Evolutionary conservation across 2,797 vertebrate genomes (phyloP).

Genomic region (Xenopus petersii): DNA sequence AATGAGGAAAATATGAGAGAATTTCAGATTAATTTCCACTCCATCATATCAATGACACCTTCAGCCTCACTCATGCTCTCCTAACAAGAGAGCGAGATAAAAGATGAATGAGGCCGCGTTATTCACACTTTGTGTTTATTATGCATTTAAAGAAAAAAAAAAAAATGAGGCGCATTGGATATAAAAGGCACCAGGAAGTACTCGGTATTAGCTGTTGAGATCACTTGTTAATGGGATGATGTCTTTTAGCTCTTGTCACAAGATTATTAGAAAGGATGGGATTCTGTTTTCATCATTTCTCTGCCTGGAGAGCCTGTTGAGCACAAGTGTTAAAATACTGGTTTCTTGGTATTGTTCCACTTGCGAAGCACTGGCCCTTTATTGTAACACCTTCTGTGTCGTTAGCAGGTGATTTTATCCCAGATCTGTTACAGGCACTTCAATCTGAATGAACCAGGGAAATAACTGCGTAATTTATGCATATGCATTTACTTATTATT

Average conservation of each 20-base stretch:
- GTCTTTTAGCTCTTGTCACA: constrained; percentile 98
- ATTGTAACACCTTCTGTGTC: constrained; percentile 90
- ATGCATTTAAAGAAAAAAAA: constrained; percentile 55
- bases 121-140: constrained; percentile 87
- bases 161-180: constrained; percentile 76
- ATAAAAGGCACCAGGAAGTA: constrained; percentile 90
- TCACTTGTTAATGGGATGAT: constrained; percentile 99
- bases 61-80: constrained; percentile 74
- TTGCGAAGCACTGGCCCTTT: constrained; percentile 75
- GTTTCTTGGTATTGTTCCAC: constrained; percentile 76
- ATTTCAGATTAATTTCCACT: constrained; percentile 83
- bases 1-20: constrained; percentile 80
- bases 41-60: constrained; percentile 97
- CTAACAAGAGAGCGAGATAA: constrained; percentile 90
- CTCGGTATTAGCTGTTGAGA: constrained; percentile 93
- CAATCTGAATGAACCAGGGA: constrained; percentile 88
- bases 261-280: constrained; percentile 98
- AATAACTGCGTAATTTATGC: constrained; percentile 76
- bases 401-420: constrained; percentile 92
- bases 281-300: constrained; percentile 81
- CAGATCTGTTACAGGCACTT: constrained; percentile 82
- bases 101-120: constrained; percentile 86
- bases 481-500: constrained; percentile 15
- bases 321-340: constrained; percentile 88
- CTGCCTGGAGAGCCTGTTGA: constrained; percentile 87